Percentiles rank a stretch among this genome's conserved stretches.
Evolutionary conservation across 2,888 invertebrate genomes (phyloP).

Genomic region (Calliopum simillimum): DNA sequence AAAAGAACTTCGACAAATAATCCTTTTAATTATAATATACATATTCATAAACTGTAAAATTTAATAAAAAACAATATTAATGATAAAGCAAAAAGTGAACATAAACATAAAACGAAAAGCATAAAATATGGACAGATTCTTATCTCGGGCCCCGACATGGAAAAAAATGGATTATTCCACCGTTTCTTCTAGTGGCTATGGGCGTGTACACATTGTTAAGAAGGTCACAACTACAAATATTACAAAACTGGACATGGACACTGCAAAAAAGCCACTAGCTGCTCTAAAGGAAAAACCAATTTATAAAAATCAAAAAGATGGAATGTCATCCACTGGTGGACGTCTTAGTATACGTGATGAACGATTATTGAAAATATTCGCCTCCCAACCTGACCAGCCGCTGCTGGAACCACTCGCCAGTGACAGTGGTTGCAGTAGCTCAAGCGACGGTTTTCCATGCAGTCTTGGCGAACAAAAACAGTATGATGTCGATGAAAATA

Average conservation of each 20-base stretch:
- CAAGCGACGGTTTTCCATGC: constrained; percentile 15
- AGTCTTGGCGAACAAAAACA: constrained; percentile 13
- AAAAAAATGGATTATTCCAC: constrained; percentile 53
- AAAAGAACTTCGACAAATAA: too few species aligned
- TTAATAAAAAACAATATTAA: neutral
- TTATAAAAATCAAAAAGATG: too few species aligned
- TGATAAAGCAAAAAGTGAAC: constrained; percentile 1
- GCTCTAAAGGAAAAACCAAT: too few species aligned
- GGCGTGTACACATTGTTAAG: constrained; percentile 20
- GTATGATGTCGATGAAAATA: constrained; percentile 4
- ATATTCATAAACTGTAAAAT: too few species aligned
- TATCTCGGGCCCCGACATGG: constrained; percentile 55
- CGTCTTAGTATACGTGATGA: constrained; percentile 50
- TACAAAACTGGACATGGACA: too few species aligned
- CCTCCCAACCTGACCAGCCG: constrained; percentile 48
- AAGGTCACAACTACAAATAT: constrained; percentile 3
- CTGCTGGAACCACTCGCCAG: constrained; percentile 35
- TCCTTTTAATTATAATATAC: too few species aligned
- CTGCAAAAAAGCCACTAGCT: too few species aligned
- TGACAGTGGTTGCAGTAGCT: constrained; percentile 45
- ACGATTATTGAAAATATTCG: constrained; percentile 46
- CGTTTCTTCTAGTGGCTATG: constrained; percentile 36
- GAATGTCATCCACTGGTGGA: neutral
- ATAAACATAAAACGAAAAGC: neutral
- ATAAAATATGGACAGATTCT: constrained; percentile 56